Evolutionary conservation across 1,140 invertebrate species (phyloP).

Genomic region (Branchinecta lindahli): DNA sequence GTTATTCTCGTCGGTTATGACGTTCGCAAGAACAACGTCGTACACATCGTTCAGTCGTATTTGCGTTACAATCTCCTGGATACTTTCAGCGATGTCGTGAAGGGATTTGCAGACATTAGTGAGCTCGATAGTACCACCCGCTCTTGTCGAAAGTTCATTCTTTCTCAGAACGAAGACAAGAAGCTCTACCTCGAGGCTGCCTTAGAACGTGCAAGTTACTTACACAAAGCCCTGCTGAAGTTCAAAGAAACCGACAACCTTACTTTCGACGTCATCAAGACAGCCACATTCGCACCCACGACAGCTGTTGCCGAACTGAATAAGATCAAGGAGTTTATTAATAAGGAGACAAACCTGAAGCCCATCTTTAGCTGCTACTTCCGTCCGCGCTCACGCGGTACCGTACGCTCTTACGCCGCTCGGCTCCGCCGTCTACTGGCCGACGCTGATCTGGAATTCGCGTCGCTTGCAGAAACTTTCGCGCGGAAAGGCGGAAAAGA

Average conservation of each 20-base stretch:
- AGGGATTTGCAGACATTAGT: not conserved
- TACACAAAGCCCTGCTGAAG: not conserved
- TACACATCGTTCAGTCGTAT: not conserved
- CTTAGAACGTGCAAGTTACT: not conserved
- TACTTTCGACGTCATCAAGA: not conserved
- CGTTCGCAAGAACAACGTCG: not conserved
- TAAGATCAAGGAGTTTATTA: not conserved
- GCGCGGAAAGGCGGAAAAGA: slow-evolving; percentile 1
- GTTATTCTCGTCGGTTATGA: slow-evolving; percentile 6
- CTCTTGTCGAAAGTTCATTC: not conserved
- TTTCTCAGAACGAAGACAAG: not conserved
- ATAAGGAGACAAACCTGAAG: not conserved
- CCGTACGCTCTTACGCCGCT: not conserved
- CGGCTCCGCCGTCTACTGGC: not conserved
- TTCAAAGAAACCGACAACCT: not conserved
- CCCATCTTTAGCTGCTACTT: not conserved
- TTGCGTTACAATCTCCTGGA: not conserved
- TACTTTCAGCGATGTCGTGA: not conserved
- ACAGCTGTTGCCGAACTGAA: not conserved
- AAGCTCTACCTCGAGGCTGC: not conserved
- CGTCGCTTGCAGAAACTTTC: not conserved
- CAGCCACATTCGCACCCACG: not conserved
- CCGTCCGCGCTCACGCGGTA: not conserved
- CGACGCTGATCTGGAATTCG: not conserved
- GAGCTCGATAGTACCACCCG: not conserved